A percentile compares a stretch with the other conserved stretches of the same genome.
These are phyloP conservation scores for Rynchops niger DNA, from an alignment of 2,113 vertebrate genomes.

Conservation along the genomic window DNA sequence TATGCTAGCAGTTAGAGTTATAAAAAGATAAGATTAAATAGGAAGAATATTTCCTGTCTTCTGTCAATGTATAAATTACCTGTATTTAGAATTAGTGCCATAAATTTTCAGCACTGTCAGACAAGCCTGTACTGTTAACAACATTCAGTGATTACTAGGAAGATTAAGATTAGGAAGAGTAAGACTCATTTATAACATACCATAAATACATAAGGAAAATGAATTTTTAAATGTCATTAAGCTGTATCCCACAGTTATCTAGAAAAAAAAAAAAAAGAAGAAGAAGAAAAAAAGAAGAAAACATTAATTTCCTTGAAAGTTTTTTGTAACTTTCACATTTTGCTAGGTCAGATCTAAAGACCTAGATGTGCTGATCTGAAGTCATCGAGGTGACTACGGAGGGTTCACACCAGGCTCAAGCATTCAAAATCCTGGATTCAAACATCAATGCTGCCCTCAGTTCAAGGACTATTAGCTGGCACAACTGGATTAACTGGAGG, in stretches of 20 bases:
- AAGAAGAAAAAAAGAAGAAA: too few relatives aligned
- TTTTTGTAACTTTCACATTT: neutral
- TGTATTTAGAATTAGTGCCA: slow-evolving; percentile 22
- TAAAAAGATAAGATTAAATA: slow-evolving; percentile 1
- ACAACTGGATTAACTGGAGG: neutral
- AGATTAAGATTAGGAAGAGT: neutral
- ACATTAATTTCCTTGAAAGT: neutral
- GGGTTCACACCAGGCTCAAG: neutral
- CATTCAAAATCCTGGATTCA: neutral
- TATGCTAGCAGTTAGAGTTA: neutral
- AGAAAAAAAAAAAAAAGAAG: neutral
- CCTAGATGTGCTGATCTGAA: neutral
- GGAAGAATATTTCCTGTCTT: neutral
- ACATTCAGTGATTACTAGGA: neutral
- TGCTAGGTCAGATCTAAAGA: neutral
- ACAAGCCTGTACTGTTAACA: neutral
- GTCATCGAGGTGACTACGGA: neutral
- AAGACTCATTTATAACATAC: neutral
- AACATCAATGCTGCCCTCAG: neutral
- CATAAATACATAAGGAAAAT: neutral
- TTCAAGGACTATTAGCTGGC: neutral
- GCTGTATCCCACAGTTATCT: neutral
- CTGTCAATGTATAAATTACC: neutral
- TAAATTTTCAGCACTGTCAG: slow-evolving; percentile 20
- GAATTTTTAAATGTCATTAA: neutral